Percentiles rank a stretch among this genome's conserved stretches.
These are phyloP conservation scores for Abscondita cerata DNA, from an alignment of 2,888 invertebrate genomes.

Conservation along the genomic window DNA sequence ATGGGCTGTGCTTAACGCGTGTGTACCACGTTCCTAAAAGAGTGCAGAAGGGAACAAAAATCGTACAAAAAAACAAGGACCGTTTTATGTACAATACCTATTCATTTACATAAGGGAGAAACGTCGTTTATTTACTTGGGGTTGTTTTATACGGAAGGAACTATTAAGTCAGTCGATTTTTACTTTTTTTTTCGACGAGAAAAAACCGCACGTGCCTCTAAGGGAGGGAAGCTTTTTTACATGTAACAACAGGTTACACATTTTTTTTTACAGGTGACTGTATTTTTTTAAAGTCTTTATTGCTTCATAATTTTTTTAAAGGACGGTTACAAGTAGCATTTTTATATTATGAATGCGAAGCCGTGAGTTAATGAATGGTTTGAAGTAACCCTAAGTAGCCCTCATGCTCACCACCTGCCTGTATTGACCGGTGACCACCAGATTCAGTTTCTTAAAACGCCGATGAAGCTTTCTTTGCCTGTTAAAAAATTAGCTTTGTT, in stretches of 20 bases:
- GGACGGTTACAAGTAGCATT: neutral
- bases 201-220: neutral
- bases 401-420: slow-evolving; percentile 17
- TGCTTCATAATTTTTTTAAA: neutral
- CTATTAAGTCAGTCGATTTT: slow-evolving; percentile 8
- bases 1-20: slow-evolving; percentile 43
- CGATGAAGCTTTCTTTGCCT: neutral
- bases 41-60: slow-evolving; percentile 33
- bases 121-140: slow-evolving; percentile 25
- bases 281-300: neutral
- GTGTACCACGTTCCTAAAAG: slow-evolving; percentile 42
- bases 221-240: neutral
- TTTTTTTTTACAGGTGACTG: neutral
- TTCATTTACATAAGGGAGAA: slow-evolving; percentile 36
- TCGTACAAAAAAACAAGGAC: slow-evolving; percentile 38
- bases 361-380: slow-evolving; percentile 17
- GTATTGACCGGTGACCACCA: slow-evolving; percentile 14
- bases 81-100: slow-evolving; percentile 38
- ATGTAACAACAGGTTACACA: neutral
- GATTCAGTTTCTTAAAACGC: neutral
- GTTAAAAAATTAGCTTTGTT: neutral
- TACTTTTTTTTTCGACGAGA: neutral
- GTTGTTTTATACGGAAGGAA: slow-evolving; percentile 17
- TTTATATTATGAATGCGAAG: too few relatives aligned
- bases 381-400: slow-evolving; percentile 21